Percentiles rank a stretch among this genome's conserved stretches.
phyloP scores from a whole-genome alignment of 2,113 vertebrate genomes.

The Bubo scandiacus region DNA sequence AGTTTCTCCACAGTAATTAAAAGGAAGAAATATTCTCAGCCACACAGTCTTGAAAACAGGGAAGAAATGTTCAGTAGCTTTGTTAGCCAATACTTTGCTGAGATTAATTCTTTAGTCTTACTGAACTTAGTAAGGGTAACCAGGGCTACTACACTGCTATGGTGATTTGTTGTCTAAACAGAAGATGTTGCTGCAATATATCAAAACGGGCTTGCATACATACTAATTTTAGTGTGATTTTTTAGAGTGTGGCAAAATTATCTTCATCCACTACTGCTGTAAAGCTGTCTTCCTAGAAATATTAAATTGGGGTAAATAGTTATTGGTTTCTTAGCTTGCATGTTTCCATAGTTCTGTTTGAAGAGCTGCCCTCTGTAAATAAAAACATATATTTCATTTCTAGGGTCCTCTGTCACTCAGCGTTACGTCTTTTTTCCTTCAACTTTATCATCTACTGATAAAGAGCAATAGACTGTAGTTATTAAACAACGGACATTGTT shows the following conservation, averaged over 20 bases:
- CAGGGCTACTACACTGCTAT: conserved; percentile 45
- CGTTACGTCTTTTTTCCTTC: neutral
- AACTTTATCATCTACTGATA: neutral
- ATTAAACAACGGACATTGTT: neutral
- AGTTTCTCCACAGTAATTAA: neutral
- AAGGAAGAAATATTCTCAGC: neutral
- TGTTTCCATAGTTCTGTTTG: neutral
- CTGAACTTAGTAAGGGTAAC: conserved; percentile 28
- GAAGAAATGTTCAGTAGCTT: neutral
- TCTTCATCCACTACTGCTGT: neutral
- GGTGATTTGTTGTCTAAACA: conserved; percentile 61
- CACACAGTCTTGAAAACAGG: neutral
- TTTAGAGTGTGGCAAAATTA: neutral
- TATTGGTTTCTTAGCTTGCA: neutral
- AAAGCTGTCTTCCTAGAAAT: neutral
- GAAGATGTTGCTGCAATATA: conserved; percentile 15
- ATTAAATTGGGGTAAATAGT: neutral
- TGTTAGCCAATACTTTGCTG: neutral
- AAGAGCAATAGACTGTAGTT: neutral
- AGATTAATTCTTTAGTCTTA: neutral
- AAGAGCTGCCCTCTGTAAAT: neutral
- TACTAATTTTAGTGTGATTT: neutral
- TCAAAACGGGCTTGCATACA: neutral
- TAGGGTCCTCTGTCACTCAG: neutral
- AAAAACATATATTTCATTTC: neutral